Percentiles rank a stretch among this genome's conserved stretches.
These are phyloP conservation scores for Halcyon malimbica DNA, from an alignment of 2,113 vertebrate species.

Conservation along the genomic window DNA sequence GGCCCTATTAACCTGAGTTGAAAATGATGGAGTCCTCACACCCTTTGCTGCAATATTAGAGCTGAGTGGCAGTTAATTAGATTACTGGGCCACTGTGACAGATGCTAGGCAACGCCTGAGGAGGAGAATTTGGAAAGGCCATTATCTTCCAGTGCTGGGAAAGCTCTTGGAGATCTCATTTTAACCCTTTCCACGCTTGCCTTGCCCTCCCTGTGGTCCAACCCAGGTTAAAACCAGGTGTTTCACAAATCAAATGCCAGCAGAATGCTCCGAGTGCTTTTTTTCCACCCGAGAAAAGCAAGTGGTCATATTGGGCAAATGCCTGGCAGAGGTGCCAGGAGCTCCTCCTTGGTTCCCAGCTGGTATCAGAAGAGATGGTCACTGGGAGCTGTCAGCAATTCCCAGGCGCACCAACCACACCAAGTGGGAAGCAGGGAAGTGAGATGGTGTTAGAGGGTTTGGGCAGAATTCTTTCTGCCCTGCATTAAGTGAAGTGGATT, in stretches of 20 bases:
- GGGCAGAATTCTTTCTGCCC: slow-evolving; percentile 20
- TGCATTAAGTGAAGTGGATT: slow-evolving; percentile 28
- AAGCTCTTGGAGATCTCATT: background rate
- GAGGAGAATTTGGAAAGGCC: slow-evolving; percentile 21
- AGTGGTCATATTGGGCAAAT: background rate
- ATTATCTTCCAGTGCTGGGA: slow-evolving; percentile 6
- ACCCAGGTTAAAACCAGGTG: background rate
- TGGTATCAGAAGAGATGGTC: slow-evolving; percentile 15
- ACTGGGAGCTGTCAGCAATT: background rate
- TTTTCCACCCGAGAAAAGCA: background rate
- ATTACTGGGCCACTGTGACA: slow-evolving; percentile 41
- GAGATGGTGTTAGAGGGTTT: slow-evolving; percentile 22
- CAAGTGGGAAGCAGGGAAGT: slow-evolving; percentile 13
- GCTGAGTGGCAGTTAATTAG: slow-evolving; percentile 56
- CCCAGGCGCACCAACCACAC: background rate
- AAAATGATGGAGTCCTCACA: slow-evolving; percentile 54
- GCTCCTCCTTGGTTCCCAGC: background rate
- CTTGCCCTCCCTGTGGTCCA: background rate
- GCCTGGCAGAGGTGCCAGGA: background rate
- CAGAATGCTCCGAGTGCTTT: background rate
- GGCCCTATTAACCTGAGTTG: slow-evolving; percentile 5
- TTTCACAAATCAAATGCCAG: background rate
- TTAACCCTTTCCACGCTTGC: slow-evolving; percentile 38
- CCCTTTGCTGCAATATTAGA: slow-evolving; percentile 35
- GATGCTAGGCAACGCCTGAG: slow-evolving; percentile 38